Conservation (phyloP, 2,113 vertebrate species). For the Aix galericulata region DNA sequence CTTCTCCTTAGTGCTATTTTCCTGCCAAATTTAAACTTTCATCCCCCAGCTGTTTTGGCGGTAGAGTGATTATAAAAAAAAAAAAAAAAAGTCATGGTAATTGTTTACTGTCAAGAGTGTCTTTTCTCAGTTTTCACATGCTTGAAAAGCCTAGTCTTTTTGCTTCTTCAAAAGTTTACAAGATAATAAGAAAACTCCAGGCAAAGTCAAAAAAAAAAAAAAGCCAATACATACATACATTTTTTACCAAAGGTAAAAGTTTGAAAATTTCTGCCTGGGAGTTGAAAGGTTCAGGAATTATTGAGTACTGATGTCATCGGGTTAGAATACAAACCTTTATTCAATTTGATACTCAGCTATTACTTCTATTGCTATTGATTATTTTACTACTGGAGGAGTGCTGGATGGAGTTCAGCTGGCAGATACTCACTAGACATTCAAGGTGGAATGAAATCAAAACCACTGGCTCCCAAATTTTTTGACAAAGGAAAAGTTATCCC, state of each 20-base stretch:
- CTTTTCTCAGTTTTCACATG: neutral
- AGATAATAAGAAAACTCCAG: neutral
- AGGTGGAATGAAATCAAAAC: neutral
- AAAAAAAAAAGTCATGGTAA: slow-evolving; percentile 13
- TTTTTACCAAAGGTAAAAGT: neutral
- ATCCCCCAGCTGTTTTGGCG: slow-evolving; percentile 32
- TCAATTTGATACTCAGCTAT: slow-evolving; percentile 52
- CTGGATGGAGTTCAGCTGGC: slow-evolving; percentile 43
- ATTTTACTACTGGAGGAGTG: slow-evolving; percentile 17
- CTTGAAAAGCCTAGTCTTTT: neutral
- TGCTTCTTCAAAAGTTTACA: slow-evolving; percentile 1
- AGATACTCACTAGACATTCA: neutral
- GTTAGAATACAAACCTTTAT: slow-evolving; percentile 50
- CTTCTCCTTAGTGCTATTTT: slow-evolving; percentile 33
- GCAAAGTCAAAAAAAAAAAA: neutral
- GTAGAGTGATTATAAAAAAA: slow-evolving; percentile 13
- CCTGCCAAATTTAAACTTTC: slow-evolving; percentile 52
- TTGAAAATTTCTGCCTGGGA: neutral
- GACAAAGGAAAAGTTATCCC: neutral
- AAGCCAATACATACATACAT: neutral
- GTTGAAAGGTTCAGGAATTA: slow-evolving; percentile 38
- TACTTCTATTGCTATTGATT: slow-evolving; percentile 61
- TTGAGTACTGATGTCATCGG: slow-evolving; percentile 53
- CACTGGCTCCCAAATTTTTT: neutral
- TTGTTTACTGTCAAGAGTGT: slow-evolving; percentile 38